Conservation (phyloP, 2,888 invertebrate genomes). For the Lasioglossum villosulum region DNA sequence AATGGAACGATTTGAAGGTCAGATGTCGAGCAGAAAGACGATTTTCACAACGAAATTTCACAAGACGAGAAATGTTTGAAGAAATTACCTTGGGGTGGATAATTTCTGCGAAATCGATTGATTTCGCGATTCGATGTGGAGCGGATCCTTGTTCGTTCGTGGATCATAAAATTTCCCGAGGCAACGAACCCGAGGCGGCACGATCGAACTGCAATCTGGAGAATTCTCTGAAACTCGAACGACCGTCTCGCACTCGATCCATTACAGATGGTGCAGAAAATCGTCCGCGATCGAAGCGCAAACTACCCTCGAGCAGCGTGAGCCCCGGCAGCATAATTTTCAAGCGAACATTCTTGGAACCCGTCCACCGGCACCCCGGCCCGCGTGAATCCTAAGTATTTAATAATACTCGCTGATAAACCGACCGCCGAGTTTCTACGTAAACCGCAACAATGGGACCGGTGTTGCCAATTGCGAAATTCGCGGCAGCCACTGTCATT, state of each 20-base stretch:
- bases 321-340: constrained; percentile 16
- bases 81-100: too few relatives aligned
- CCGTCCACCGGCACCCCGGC: not conserved
- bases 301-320: constrained; percentile 2
- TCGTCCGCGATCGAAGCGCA: constrained; percentile 25
- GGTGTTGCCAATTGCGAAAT: not conserved
- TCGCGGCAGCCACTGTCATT: not conserved
- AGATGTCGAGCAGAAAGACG: too few relatives aligned
- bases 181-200: not conserved
- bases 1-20: too few relatives aligned
- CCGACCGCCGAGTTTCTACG: constrained; percentile 22
- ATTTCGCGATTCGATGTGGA: not conserved
- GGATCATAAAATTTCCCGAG: not conserved
- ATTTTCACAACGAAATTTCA: too few relatives aligned
- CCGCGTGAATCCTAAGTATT: constrained; percentile 29
- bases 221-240: not conserved
- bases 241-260: not conserved
- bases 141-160: too few relatives aligned
- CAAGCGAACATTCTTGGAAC: constrained; percentile 22
- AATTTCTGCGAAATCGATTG: too few relatives aligned
- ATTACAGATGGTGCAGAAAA: not conserved
- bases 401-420: constrained; percentile 26
- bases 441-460: constrained; percentile 14
- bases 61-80: too few relatives aligned
- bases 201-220: not conserved